Evolutionary conservation across 2,888 invertebrate genomes (phyloP).

Genomic region (Ariolimax columbianus): DNA sequence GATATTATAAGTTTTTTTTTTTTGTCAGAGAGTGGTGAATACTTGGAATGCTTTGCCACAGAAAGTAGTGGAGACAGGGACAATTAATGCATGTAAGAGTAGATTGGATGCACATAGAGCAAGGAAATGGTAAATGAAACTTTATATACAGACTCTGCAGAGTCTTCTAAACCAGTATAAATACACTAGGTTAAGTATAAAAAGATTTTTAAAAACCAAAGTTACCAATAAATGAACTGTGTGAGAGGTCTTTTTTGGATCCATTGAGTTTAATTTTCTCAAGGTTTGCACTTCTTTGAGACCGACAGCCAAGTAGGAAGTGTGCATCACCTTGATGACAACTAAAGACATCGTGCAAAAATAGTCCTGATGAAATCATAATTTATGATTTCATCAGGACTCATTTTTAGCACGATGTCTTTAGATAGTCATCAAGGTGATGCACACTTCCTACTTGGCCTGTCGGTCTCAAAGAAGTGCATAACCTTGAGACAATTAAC

Average conservation of each 20-base stretch:
- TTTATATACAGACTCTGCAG: no score
- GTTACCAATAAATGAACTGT: slow-evolving; percentile 69
- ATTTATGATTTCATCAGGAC: no score
- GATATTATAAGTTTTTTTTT: no score
- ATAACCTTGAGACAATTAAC: slow-evolving; percentile 65
- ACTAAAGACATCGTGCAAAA: slow-evolving; percentile 61
- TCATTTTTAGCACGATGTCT: slow-evolving; percentile 57
- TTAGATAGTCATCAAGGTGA: slow-evolving; percentile 71
- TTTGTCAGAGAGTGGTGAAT: no score
- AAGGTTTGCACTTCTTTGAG: slow-evolving; percentile 70
- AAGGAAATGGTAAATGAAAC: no score
- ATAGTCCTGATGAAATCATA: slow-evolving; percentile 53
- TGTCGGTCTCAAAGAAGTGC: slow-evolving; percentile 68
- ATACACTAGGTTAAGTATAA: no score
- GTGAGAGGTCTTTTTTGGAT: slow-evolving; percentile 66
- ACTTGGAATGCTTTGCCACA: no score
- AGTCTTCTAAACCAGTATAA: no score
- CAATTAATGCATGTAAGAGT: no score
- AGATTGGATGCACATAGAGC: no score
- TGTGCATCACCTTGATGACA: slow-evolving; percentile 72
- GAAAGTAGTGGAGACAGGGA: no score
- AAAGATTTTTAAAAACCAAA: neutral
- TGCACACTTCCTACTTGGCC: slow-evolving; percentile 66
- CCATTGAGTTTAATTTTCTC: slow-evolving; percentile 64
- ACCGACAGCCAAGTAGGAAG: slow-evolving; percentile 62